A percentile compares a stretch with the other conserved stretches of the same genome.
phyloP scores from a whole-genome alignment of 2,797 vertebrate species.

The Cottoperca gobio region DNA sequence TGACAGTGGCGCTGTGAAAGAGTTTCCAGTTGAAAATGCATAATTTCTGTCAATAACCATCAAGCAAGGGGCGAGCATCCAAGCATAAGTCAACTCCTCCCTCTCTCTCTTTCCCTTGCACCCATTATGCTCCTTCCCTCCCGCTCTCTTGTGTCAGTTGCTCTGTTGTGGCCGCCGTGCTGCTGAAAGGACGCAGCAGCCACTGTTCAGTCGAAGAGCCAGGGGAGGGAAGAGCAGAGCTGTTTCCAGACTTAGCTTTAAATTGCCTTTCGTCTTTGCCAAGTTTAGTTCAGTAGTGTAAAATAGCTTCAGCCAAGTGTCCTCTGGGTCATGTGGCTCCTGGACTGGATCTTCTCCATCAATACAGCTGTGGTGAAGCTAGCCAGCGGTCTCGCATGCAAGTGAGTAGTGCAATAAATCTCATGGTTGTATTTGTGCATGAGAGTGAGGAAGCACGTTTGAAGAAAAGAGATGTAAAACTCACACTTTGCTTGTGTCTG shows the following conservation, averaged over 20 bases:
- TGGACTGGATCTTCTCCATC: slow-evolving; percentile 86
- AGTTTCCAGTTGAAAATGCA: not conserved
- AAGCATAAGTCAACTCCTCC: not conserved
- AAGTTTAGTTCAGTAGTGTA: slow-evolving; percentile 2
- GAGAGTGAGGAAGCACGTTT: not conserved
- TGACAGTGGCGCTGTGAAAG: not conserved
- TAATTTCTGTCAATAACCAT: slow-evolving; percentile 10
- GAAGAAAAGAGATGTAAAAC: not conserved
- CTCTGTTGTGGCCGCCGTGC: slow-evolving; percentile 57
- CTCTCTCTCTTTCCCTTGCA: not conserved
- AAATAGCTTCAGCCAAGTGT: slow-evolving; percentile 29
- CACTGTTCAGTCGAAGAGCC: slow-evolving; percentile 28
- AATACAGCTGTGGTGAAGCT: slow-evolving; percentile 85
- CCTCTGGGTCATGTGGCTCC: slow-evolving; percentile 81
- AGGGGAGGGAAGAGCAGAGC: slow-evolving; percentile 32
- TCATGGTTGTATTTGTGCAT: slow-evolving; percentile 13
- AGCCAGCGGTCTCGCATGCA: slow-evolving; percentile 82
- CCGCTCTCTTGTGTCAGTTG: slow-evolving; percentile 59
- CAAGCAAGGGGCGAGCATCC: slow-evolving; percentile 14
- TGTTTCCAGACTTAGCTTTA: slow-evolving; percentile 8
- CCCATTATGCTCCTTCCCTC: slow-evolving; percentile 47
- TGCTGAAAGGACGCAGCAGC: slow-evolving; percentile 55
- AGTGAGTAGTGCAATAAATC: slow-evolving; percentile 73
- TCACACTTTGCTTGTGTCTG: not conserved
- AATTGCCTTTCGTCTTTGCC: not conserved